Evolutionary conservation across 2,113 vertebrate genomes (phyloP), one percentile per base, ranked within the genome.

Genomic region (Labeo rohita): DNA sequence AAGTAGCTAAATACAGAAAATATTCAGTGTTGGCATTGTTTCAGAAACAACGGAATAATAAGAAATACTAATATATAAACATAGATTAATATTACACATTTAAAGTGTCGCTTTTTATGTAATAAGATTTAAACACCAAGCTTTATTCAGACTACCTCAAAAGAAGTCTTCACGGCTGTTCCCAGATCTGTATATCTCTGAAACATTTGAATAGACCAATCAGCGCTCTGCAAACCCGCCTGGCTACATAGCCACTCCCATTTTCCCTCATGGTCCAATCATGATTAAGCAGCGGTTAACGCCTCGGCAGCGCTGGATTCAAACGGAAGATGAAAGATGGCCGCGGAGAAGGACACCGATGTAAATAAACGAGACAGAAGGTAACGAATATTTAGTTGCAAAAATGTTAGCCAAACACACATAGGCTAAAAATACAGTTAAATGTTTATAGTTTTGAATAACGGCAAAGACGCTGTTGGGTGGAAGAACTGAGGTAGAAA

Each of bases 161-260:
- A 8, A 15, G 66, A 39, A 3, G 28, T 36, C 34, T 39, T 66
- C 28, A 52, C 4, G 43, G 21, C 72, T 76, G 74, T 52, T 76
- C 23, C 23, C 3, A 52, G 49, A 76, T 34, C 74, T 52, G 49
- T 28, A 0, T n/a, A 4, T 2, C 68, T 2, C 68, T 23, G 72
- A 28, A 47, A 54, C 50, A 92, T 94, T 95, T 92, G 93, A 94
- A 95, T 84, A 3, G 85, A 84, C 94, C 94, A 94, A 95, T 94
- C 90, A 89, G 43, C 87, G 61, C 0, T 28, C 54, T 34, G 8
- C 2, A 34, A 77, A 54, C 75, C 61, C 49, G 76, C 78, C 80
- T 73, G 34, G 0, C 4, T 0, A 0, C 0, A 0, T 0, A 4
- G 0, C 54, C 73, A 47, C 90, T 74, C 92, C 91, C n/a, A 80